A percentile compares a stretch with the other conserved stretches of the same genome.
phyloP scores from a whole-genome alignment of 2,888 invertebrate genomes.

The Netelia fuscicornis region DNA sequence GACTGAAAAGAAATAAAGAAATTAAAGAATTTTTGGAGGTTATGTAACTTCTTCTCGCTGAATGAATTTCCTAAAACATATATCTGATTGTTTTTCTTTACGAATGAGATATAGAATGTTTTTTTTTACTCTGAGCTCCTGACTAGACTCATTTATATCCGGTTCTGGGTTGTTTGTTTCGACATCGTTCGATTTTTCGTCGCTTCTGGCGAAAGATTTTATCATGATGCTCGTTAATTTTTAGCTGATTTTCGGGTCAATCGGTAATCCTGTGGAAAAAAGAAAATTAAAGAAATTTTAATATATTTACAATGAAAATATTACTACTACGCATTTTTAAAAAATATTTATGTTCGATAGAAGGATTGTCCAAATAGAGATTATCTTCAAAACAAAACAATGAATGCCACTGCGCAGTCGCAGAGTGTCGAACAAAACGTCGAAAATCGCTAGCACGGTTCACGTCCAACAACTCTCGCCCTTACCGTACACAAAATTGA shows the following conservation, averaged over 20 bases:
- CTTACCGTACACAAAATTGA: slow-evolving; percentile 69
- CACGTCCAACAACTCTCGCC: slow-evolving; percentile 75
- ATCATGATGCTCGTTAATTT: slow-evolving; percentile 13
- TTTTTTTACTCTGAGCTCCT: slow-evolving; percentile 37
- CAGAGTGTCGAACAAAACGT: slow-evolving; percentile 67
- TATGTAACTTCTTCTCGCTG: neutral
- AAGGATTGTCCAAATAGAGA: neutral
- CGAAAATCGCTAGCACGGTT: slow-evolving; percentile 77
- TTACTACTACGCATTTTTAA: too few relatives aligned
- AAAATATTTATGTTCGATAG: too few relatives aligned
- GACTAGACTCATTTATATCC: slow-evolving; percentile 8
- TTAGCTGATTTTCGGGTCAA: neutral
- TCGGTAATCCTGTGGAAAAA: neutral
- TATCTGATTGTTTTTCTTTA: neutral
- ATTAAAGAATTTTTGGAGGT: slow-evolving; percentile 71
- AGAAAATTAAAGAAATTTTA: too few relatives aligned
- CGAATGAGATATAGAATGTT: neutral
- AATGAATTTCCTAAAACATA: neutral
- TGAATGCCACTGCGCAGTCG: neutral
- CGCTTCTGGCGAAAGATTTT: neutral
- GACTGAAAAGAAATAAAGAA: slow-evolving; percentile 76
- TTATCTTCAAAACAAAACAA: slow-evolving; percentile 7
- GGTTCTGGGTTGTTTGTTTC: slow-evolving; percentile 41
- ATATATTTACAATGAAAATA: too few relatives aligned
- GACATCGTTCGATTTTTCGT: neutral